These are phyloP conservation scores for Cyclophora albipunctata DNA, from an alignment of 2,888 invertebrate genomes.

Conservation along the genomic window DNA sequence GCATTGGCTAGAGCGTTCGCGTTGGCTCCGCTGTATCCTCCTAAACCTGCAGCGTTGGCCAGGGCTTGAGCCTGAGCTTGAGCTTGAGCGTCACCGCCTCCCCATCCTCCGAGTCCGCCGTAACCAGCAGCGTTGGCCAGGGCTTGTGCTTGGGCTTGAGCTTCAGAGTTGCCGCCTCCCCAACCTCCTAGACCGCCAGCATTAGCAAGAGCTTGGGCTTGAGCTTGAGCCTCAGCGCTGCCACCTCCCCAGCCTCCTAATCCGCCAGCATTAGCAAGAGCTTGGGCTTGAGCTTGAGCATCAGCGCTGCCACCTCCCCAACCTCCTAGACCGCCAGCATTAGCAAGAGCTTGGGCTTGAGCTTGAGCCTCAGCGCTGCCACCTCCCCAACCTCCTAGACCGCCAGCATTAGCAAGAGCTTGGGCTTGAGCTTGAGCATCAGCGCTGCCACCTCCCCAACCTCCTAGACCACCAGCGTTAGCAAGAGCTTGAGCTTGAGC, in stretches of 20 bases:
- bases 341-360: neutral
- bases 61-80: conserved; percentile 3
- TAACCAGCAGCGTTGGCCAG: neutral
- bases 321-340: conserved; percentile 5
- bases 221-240: conserved; percentile 17
- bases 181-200: conserved; percentile 9
- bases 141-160: conserved; percentile 10
- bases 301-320: neutral
- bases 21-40: neutral
- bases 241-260: conserved; percentile 4
- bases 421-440: conserved; percentile 17
- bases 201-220: conserved; percentile 7
- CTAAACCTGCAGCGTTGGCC: neutral
- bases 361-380: conserved; percentile 8
- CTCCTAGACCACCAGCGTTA: conserved; percentile 14
- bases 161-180: conserved; percentile 2
- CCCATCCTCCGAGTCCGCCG: conserved; percentile 1
- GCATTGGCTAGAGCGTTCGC: neutral
- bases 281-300: no score
- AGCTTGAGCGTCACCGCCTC: neutral
- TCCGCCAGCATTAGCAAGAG: conserved; percentile 8
- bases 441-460: conserved; percentile 9
- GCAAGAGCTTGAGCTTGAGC: conserved; percentile 1
- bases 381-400: conserved; percentile 5
- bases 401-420: conserved; percentile 5